Evolutionary conservation across 1,140 invertebrate species (phyloP), one percentile per base, ranked within the genome.

Genomic region (Oedothorax gibbosus): DNA sequence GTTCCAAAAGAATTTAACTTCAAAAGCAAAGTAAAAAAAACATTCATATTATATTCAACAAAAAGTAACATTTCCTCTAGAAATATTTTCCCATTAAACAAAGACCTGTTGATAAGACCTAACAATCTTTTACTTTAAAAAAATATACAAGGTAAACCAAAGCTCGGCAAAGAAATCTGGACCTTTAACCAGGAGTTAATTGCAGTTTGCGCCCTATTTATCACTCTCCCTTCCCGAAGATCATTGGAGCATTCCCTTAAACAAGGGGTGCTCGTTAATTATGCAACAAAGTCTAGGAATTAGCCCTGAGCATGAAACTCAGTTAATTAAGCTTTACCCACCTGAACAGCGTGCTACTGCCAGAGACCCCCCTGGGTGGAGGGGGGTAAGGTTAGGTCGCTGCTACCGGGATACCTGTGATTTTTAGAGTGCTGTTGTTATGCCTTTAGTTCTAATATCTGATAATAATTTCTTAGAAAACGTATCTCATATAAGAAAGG

Each of bases 271-370:
- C 73, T 78, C 83, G 83, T 85, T 85, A 85, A 85, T 85, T 85
- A 85, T 85, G 83, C 83, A 85, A 73, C 77, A 85, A 85, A 77
- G 73, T 71, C 80, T 71, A 56, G 85, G 80, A 86, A 86, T 86
- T 86, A 80, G 85, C 77, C 85, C 69, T 80, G 85, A 77, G 77
- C 77, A 80, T 86, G 85, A 81, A 80, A 77, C 77, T 62, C 76
- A 86, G 85, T 86, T 86, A 86, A 86, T 86, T 86, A 86, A 86
- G 83, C 83, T 75, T 68, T 35, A 35, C 35, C 71, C 81, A 84
- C 81, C 81, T 84, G 81, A 60, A 82, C 80, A 64, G 35, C 49
- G 21, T 35, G 21, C 56, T 51, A 64, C 56, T 49, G 14, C 49
- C 18, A 15, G 12, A 12, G 10, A 12, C n/a, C 62, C 51, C 77